phyloP scores from a whole-genome alignment of 2,797 vertebrate genomes.

The Notolepis coatsorum region DNA sequence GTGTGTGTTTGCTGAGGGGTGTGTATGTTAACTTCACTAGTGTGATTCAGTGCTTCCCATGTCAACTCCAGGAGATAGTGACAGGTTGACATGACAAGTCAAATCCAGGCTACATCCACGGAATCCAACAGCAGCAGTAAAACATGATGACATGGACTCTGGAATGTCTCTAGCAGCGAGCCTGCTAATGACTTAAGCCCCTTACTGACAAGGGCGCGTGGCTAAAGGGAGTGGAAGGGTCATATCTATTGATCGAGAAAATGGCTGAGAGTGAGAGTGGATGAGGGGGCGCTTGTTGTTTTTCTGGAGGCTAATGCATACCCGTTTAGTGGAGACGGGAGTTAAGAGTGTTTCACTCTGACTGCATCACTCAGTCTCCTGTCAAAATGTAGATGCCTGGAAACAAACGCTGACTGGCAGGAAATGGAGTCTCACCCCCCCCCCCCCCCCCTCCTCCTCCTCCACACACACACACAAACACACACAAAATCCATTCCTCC shows the following conservation, averaged over 20 bases:
- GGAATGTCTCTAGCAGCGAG: neutral
- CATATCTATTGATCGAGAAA: conserved; percentile 59
- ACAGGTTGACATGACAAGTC: conserved; percentile 26
- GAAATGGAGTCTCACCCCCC: conserved; percentile 51
- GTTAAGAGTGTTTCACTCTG: conserved; percentile 51
- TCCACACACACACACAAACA: too few species aligned
- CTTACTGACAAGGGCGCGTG: neutral
- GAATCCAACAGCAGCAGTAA: conserved; percentile 16
- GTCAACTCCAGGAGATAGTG: conserved; percentile 32
- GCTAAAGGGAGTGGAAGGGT: conserved; percentile 10
- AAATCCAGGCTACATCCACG: conserved; percentile 17
- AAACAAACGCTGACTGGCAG: conserved; percentile 54
- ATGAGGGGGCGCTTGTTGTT: conserved; percentile 26
- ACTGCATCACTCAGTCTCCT: conserved; percentile 39
- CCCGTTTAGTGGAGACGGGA: conserved; percentile 53
- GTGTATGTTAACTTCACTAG: conserved; percentile 3
- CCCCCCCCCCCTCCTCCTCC: too few species aligned
- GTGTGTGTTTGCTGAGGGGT: neutral
- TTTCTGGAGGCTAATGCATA: conserved; percentile 64
- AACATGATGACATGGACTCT: neutral
- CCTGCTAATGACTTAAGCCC: conserved; percentile 17
- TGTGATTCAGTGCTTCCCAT: conserved; percentile 32
- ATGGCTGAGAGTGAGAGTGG: conserved; percentile 24
- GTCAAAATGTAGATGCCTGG: conserved; percentile 62
- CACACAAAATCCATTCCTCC: too few species aligned